A percentile compares a stretch with the other conserved stretches of the same genome.
Evolutionary conservation across 2,113 vertebrate species (phyloP).

Genomic region (Passer domesticus): DNA sequence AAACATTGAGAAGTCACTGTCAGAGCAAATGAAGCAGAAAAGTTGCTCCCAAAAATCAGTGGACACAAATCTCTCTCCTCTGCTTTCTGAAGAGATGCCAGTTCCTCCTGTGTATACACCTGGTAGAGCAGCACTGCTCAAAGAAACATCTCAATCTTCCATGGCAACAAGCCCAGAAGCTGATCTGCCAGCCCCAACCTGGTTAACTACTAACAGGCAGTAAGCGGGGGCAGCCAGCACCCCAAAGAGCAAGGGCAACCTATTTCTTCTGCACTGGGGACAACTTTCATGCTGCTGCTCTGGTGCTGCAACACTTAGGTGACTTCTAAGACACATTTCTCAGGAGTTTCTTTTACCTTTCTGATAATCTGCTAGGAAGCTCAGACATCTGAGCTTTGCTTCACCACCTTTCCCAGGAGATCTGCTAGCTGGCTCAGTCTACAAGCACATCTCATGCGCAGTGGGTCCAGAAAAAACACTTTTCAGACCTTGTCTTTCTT

Average conservation of each 20-base stretch:
- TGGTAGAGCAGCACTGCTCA: conserved; percentile 19
- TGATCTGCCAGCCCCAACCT: conserved; percentile 8
- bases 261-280: not conserved
- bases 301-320: not conserved
- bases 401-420: not conserved
- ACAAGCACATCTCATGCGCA: not conserved
- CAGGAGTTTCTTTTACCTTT: not conserved
- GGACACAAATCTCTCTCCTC: conserved; percentile 35
- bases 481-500: not conserved
- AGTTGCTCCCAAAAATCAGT: conserved; percentile 36
- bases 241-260: not conserved
- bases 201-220: conserved; percentile 5
- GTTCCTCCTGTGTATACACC: conserved; percentile 64
- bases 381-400: not conserved
- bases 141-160: conserved; percentile 56
- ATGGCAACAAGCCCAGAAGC: conserved; percentile 57
- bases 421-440: not conserved
- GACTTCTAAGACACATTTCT: not conserved
- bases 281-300: not conserved
- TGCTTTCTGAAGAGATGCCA: conserved; percentile 51
- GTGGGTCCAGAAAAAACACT: not conserved
- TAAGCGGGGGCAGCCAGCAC: not conserved
- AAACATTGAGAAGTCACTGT: not conserved
- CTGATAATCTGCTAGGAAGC: not conserved
- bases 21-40: conserved; percentile 51